Percentiles rank a stretch among this genome's conserved stretches.
Conservation (phyloP, 2,797 vertebrate species). For the Hyperoplus immaculatus region DNA sequence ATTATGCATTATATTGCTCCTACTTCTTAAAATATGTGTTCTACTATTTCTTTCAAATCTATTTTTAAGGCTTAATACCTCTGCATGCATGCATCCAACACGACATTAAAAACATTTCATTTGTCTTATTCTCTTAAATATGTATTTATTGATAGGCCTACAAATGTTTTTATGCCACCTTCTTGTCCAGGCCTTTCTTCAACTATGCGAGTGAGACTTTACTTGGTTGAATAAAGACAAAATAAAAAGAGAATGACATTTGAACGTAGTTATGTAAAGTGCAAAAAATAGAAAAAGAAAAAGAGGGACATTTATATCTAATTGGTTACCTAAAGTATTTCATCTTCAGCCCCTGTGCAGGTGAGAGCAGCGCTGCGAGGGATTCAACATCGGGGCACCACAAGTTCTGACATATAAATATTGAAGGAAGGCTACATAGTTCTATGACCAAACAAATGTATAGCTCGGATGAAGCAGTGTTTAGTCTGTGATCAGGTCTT, state of each 20-base stretch:
- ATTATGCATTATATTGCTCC: background rate
- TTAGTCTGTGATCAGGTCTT: conserved; percentile 65
- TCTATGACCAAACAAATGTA: conserved; percentile 60
- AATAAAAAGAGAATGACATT: background rate
- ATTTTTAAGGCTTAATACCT: background rate
- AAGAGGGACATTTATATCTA: background rate
- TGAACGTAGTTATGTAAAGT: conserved; percentile 19
- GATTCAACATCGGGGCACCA: conserved; percentile 55
- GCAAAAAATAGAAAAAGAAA: background rate
- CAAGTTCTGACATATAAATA: conserved; percentile 73
- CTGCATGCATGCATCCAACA: background rate
- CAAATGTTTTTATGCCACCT: background rate
- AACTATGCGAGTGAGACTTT: background rate
- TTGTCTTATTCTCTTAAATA: background rate
- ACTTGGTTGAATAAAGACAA: background rate
- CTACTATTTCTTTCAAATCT: background rate
- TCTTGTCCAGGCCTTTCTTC: background rate
- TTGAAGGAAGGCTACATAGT: conserved; percentile 72
- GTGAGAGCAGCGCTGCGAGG: conserved; percentile 29
- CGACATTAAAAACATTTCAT: background rate
- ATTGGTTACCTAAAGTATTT: conserved; percentile 32
- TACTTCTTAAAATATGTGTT: background rate
- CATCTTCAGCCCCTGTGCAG: conserved; percentile 23
- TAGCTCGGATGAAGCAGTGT: conserved; percentile 48
- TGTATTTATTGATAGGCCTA: background rate